These are phyloP conservation scores for Hypercompe scribonia DNA, from an alignment of 2,888 invertebrate genomes.

Conservation along the genomic window DNA sequence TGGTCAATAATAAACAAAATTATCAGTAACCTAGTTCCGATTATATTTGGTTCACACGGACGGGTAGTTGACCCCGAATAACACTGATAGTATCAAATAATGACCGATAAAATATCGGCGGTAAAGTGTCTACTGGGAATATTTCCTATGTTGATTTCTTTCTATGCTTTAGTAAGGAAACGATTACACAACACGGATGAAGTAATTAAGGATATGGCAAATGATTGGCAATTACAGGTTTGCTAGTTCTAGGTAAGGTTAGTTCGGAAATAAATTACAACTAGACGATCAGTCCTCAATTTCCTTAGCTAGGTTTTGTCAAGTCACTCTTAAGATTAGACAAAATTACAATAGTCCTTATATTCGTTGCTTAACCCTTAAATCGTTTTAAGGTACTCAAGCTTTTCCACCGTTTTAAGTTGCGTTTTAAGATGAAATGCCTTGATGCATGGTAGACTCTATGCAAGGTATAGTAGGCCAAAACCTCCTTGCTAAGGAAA, in stretches of 20 bases:
- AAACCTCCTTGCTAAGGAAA: too few relatives aligned
- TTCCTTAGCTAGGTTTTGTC: too few relatives aligned
- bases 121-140: not conserved
- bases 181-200: constrained; percentile 9
- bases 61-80: constrained; percentile 27
- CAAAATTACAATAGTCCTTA: not conserved
- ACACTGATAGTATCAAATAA: constrained; percentile 26
- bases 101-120: constrained; percentile 10
- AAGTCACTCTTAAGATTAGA: not conserved
- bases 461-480: too few relatives aligned
- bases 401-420: not conserved
- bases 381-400: not conserved
- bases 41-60: constrained; percentile 27
- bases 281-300: not conserved
- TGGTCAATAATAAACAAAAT: constrained; percentile 15
- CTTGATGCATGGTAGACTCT: too few relatives aligned
- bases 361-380: not conserved
- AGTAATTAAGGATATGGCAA: constrained; percentile 13
- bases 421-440: not conserved
- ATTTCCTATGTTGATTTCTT: constrained; percentile 1
- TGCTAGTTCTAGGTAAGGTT: not conserved
- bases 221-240: not conserved
- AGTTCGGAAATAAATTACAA: not conserved
- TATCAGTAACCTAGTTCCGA: constrained; percentile 37
- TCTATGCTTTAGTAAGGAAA: constrained; percentile 7